Base-by-base conservation (phyloP, 2,888 invertebrate genomes). In the Formica aserva region DNA sequence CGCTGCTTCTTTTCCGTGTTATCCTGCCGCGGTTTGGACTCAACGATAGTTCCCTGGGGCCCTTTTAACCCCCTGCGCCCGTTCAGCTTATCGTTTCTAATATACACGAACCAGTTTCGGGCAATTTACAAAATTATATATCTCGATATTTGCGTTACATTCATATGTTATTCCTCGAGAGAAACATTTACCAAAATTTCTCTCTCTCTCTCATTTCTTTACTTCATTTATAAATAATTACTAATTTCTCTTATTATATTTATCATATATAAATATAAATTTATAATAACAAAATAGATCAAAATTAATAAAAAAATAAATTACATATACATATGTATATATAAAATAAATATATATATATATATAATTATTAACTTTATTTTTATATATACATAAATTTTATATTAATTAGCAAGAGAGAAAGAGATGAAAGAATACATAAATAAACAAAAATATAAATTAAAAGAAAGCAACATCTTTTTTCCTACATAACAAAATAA, bases 1-100 rank as follows among this genome's bases (percentile, higher is more conserved):
- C 80, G 35, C 6, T 62, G 55, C 63, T 63, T 69, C 82, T 83
- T 82, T 84, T 82, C 35, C 45, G 38, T 41, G 45, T 66, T 74
- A 62, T 66, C 72, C 52, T 60, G 35, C 32, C 18, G 26, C 32
- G 32, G 26, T 18, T 78, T 60, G 22, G 41, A 78, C 52, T 32
- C n/a, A 35, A 72, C 18, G 32, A 2, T 18, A 72, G 45, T 35
- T 75, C 75, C 78, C 78, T 32, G 45, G 18, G 26, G 78, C 11
- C 60, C 60, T 60, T 35, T 45, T 35, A 45, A 57, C 41, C 41
- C 13, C 35, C 41, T 38, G 11, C 52, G 38, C 38, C n/a, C 22
- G 45, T 13, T 18, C 26, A n/a, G 75, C n/a, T 55, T 71, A 55
- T 57, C 57, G 41, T 60, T 69, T 26, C 15, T 22, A 60, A 60